phyloP scores from a whole-genome alignment of 2,888 invertebrate genomes.

The Ischnura elegans region DNA sequence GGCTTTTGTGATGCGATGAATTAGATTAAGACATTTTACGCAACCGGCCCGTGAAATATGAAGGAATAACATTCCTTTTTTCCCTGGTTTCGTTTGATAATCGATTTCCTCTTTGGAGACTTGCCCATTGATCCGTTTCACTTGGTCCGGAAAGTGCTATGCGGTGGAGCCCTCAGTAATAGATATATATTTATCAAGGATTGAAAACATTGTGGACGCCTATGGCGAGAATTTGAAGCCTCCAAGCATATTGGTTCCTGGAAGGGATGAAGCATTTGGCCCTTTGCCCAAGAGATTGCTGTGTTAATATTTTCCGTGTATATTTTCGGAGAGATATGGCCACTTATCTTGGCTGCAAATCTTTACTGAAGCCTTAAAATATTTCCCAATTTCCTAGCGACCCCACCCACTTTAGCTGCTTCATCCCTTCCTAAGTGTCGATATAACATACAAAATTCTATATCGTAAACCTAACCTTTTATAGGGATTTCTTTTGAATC shows the following conservation, averaged over 20 bases:
- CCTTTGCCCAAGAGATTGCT: constrained; percentile 45
- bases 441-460: background rate
- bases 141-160: background rate
- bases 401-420: constrained; percentile 19
- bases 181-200: background rate
- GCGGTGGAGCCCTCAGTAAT: background rate
- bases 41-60: background rate
- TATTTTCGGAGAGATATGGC: constrained; percentile 43
- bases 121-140: background rate
- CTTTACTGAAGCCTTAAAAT: constrained; percentile 32
- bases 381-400: constrained; percentile 33
- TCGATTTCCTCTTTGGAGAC: background rate
- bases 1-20: no score
- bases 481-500: background rate
- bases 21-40: background rate
- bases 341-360: constrained; percentile 54
- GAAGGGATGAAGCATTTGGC: constrained; percentile 33
- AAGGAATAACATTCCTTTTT: background rate
- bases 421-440: background rate
- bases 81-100: background rate
- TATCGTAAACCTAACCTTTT: background rate
- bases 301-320: constrained; percentile 39
- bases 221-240: constrained; percentile 53
- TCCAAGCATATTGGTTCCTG: constrained; percentile 43
- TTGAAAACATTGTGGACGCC: constrained; percentile 26